Evolutionary conservation across 2,888 invertebrate genomes (phyloP).

Genomic region (Aporophyla nigra): DNA sequence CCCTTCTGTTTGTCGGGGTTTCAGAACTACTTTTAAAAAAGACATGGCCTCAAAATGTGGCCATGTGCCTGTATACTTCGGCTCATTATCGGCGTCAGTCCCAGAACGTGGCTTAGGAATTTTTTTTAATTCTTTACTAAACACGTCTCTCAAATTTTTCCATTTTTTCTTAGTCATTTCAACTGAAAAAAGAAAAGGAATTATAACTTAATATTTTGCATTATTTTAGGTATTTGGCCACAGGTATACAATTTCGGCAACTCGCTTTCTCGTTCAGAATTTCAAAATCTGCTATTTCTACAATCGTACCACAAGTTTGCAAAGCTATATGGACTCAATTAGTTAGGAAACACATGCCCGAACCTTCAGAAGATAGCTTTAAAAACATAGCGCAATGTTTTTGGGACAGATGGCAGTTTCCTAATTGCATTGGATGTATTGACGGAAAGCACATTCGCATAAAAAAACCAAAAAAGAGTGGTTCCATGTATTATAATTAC

Average conservation of each 20-base stretch:
- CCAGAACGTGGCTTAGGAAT: too few species aligned
- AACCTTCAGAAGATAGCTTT: conserved; percentile 49
- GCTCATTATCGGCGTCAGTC: too few species aligned
- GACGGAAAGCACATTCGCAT: conserved; percentile 59
- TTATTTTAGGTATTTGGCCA: conserved; percentile 60
- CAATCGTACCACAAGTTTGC: conserved; percentile 61
- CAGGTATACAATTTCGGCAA: conserved; percentile 59
- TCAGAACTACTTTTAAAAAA: too few species aligned
- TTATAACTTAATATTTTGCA: neutral
- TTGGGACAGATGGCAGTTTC: conserved; percentile 56
- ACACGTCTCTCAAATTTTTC: too few species aligned
- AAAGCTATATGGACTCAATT: conserved; percentile 60
- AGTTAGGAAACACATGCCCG: conserved; percentile 52
- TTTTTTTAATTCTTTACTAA: too few species aligned
- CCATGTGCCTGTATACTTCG: too few species aligned
- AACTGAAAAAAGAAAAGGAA: conserved; percentile 38
- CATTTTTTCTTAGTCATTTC: conserved; percentile 15
- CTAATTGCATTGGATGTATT: conserved; percentile 55
- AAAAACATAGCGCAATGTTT: conserved; percentile 53
- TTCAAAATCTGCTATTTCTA: conserved; percentile 63
- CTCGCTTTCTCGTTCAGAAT: conserved; percentile 60
- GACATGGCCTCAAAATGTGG: too few species aligned
- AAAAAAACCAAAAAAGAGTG: conserved; percentile 39
- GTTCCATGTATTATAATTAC: conserved; percentile 52
- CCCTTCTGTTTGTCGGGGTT: too few species aligned